Conservation (phyloP, 2,797 vertebrate genomes). For the Chlorospingus semifuscus region DNA sequence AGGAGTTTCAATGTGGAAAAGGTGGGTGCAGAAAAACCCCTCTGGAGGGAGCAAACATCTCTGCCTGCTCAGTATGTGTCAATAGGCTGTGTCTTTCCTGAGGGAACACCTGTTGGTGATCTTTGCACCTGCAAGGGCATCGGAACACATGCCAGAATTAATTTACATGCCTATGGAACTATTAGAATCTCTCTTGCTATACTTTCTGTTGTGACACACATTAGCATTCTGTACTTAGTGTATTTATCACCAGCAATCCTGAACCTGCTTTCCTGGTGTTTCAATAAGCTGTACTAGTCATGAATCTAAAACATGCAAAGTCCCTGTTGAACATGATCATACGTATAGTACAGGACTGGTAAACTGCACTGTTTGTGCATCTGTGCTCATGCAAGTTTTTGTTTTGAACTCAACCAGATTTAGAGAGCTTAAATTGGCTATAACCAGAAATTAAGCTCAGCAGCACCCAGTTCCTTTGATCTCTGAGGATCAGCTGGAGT, state of each 20-base stretch:
- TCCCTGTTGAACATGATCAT: background rate
- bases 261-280: background rate
- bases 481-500: background rate
- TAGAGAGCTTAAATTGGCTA: background rate
- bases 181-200: background rate
- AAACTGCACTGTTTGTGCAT: background rate
- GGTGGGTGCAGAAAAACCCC: rapidly evolving
- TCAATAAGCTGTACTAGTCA: rapidly evolving
- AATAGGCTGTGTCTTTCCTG: background rate
- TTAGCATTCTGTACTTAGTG: background rate
- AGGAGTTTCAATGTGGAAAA: background rate
- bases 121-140: rapidly evolving
- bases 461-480: background rate
- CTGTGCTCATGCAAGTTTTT: background rate
- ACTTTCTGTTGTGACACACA: background rate
- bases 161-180: background rate
- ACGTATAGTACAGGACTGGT: background rate
- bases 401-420: background rate
- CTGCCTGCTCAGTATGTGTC: background rate
- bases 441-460: background rate
- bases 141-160: rapidly evolving
- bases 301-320: background rate
- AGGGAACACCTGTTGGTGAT: background rate
- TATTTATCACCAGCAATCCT: background rate
- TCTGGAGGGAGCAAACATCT: background rate